Evolutionary conservation across 1,140 invertebrate genomes (phyloP).

Genomic region (Amyelois transitella): DNA sequence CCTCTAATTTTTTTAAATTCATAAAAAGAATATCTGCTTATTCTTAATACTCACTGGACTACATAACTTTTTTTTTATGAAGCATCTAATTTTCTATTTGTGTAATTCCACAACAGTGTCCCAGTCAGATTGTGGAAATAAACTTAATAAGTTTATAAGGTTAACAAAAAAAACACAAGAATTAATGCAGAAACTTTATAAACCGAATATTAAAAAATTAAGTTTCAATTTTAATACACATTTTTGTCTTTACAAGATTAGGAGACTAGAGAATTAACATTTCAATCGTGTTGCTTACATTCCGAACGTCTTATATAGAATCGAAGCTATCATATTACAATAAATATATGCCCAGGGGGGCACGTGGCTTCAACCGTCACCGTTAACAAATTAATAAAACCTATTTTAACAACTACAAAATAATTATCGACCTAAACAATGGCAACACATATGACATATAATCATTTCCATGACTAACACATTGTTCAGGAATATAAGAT

Average conservation of each 20-base stretch:
- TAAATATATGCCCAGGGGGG: conserved; percentile 32
- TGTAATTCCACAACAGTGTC: too few relatives aligned
- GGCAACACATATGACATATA: conserved; percentile 65
- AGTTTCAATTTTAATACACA: conserved; percentile 62
- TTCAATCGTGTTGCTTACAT: conserved; percentile 50
- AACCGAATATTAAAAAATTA: conserved; percentile 69
- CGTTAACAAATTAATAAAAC: conserved; percentile 46
- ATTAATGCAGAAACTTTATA: conserved; percentile 64
- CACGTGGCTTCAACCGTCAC: conserved; percentile 40
- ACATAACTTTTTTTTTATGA: too few relatives aligned
- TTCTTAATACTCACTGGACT: too few relatives aligned
- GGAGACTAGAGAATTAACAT: conserved; percentile 70
- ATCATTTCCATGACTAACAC: conserved; percentile 50
- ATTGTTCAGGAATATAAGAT: conserved; percentile 44
- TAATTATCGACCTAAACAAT: conserved; percentile 57
- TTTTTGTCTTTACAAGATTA: conserved; percentile 67
- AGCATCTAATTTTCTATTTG: too few relatives aligned
- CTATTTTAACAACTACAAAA: conserved; percentile 43
- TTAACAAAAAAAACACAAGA: conserved; percentile 34
- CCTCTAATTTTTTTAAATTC: too few relatives aligned
- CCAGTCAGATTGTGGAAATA: too few relatives aligned
- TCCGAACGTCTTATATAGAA: conserved; percentile 26
- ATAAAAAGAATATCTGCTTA: too few relatives aligned
- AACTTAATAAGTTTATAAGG: background rate
- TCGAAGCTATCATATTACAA: conserved; percentile 33